Conservation (phyloP, 2,888 invertebrate species). For the Pandemis heparana region DNA sequence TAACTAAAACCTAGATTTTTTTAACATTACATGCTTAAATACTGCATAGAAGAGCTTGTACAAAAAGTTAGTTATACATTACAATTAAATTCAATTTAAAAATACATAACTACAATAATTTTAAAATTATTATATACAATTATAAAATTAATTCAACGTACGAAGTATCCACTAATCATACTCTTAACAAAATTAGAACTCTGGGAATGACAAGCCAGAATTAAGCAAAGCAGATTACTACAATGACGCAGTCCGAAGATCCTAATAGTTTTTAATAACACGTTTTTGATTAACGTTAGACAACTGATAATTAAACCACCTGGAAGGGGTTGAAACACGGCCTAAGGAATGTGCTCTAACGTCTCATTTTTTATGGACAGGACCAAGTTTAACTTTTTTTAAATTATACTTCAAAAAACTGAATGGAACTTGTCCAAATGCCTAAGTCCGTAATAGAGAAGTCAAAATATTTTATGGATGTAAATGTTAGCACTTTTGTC, state of each 20-base stretch:
- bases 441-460: conserved; percentile 69
- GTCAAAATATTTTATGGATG: conserved; percentile 84
- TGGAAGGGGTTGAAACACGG: conserved; percentile 58
- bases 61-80: neutral
- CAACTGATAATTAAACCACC: conserved; percentile 78
- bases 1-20: neutral
- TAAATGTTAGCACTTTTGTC: conserved; percentile 83
- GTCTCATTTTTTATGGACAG: conserved; percentile 48
- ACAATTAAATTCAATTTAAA: neutral
- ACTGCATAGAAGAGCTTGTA: neutral
- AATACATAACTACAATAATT: conserved; percentile 19
- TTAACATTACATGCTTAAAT: neutral
- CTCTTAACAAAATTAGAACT: conserved; percentile 77
- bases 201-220: conserved; percentile 63
- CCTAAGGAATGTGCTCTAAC: conserved; percentile 42
- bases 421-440: conserved; percentile 57
- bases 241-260: conserved; percentile 62
- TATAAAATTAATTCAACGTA: conserved; percentile 57
- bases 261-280: conserved; percentile 83
- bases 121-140: conserved; percentile 24
- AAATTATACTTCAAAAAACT: conserved; percentile 50
- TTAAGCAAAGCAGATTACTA: conserved; percentile 63
- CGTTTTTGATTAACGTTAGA: conserved; percentile 72
- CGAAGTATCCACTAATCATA: conserved; percentile 61
- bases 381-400: conserved; percentile 33